Base-by-base conservation (phyloP, 1,140 invertebrate species). In the Pollicipes pollicipes region DNA sequence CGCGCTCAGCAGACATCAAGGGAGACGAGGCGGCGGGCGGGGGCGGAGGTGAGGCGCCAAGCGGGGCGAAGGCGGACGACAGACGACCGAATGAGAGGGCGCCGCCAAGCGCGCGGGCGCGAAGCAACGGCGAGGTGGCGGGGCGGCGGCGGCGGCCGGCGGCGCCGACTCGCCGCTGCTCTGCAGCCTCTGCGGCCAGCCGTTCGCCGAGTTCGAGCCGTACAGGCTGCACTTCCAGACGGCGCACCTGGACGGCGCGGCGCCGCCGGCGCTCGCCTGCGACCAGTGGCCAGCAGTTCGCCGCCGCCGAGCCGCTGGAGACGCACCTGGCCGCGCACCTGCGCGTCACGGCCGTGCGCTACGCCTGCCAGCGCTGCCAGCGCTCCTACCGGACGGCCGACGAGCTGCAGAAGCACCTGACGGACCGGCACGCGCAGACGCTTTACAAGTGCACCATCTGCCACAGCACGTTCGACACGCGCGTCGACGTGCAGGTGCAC, bases 381-480 rank as follows among this genome's bases (percentile, higher is more conserved):
- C 91, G 93, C 73, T 83, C 86, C 26, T 97, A 93, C 76, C 80
- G 85, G 24, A 88, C 90, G 74, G 85, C 89, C 0, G 93, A 95
- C 74, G 90, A 93, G 68, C 82, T 97, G 63, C 90, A 94, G 78
- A 90, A 90, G 77, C 83, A 84, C 72, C 73, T 79, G 17, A 80
- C 83, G 78, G 90, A 95, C 72, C 84, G 88, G n/a, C 93, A 97
- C 75, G 88, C 92, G 0, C 88, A 92, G 78, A 89, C 90, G 76
- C 80, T 95, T 30, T 95, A 90, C 76, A 85, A 90, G 70, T 96
- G 93, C 78, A 83, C 88, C 4, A 80, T 96, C 1, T 97, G 93
- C 78, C 89, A 90, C 76, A 92, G 95, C 76, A 85, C 92, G 66
- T 95, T 95, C 78, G 92, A 96, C 73, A 90, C 90, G 0, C 89